Evolutionary conservation across 2,888 invertebrate species (phyloP).

Genomic region (Meiosimyza decipiens): DNA sequence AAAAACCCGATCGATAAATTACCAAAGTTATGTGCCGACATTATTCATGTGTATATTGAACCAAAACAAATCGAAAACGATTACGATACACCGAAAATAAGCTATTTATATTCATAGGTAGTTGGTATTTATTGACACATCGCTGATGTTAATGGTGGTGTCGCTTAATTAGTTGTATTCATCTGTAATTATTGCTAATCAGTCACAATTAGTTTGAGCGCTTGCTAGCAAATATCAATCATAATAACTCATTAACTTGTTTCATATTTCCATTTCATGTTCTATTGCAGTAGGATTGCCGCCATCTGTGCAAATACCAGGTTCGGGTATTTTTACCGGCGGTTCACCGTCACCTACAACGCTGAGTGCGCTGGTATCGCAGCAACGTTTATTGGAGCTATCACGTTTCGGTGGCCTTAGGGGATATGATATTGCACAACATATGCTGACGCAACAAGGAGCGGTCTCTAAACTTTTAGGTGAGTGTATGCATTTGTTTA

Average conservation of each 20-base stretch:
- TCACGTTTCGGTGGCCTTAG: constrained; percentile 64
- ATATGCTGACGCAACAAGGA: constrained; percentile 65
- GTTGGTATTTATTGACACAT: too few species aligned
- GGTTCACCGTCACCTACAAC: constrained; percentile 70
- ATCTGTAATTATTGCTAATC: constrained; percentile 33
- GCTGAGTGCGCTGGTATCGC: constrained; percentile 77
- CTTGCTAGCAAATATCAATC: constrained; percentile 32
- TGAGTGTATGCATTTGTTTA: constrained; percentile 49
- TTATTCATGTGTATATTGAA: too few species aligned
- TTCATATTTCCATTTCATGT: constrained; percentile 19
- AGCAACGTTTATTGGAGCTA: constrained; percentile 62
- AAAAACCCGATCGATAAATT: too few species aligned
- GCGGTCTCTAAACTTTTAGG: constrained; percentile 65
- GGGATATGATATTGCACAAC: constrained; percentile 65
- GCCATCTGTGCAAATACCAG: constrained; percentile 66
- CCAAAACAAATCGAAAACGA: too few species aligned
- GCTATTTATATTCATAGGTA: too few species aligned
- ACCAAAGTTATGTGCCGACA: too few species aligned
- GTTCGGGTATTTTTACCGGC: constrained; percentile 54
- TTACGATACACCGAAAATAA: too few species aligned
- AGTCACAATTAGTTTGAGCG: constrained; percentile 30
- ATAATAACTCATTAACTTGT: constrained; percentile 29
- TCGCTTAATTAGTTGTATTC: constrained; percentile 30
- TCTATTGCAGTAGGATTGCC: constrained; percentile 56
- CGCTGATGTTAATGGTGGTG: not conserved